Conservation (phyloP, 2,797 vertebrate genomes). For the Numenius phaeopus region DNA sequence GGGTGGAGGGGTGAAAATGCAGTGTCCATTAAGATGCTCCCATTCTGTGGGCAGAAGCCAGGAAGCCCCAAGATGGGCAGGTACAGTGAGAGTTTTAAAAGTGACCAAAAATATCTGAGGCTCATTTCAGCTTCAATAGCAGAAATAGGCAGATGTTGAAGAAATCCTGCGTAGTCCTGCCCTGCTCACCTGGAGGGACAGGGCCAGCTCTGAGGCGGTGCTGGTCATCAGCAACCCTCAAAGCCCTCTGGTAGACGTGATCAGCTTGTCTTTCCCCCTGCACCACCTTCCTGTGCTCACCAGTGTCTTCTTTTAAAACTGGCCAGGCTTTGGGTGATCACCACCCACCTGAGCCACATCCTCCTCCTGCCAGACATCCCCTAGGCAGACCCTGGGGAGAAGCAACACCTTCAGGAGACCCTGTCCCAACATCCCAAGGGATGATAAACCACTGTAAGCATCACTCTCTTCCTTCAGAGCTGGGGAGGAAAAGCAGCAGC, state of each 20-base stretch:
- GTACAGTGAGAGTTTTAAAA: not conserved
- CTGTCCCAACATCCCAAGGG: not conserved
- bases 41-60: not conserved
- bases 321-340: not conserved
- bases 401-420: not conserved
- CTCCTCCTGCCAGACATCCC: not conserved
- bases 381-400: not conserved
- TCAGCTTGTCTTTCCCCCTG: not conserved
- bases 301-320: not conserved
- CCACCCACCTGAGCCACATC: not conserved
- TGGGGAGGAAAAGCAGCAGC: not conserved
- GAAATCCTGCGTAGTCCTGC: not conserved
- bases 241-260: not conserved
- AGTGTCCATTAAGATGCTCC: not conserved
- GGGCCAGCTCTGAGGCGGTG: not conserved
- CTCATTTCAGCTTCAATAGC: not conserved
- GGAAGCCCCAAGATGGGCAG: not conserved
- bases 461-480: not conserved
- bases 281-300: not conserved
- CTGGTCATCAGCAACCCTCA: not conserved
- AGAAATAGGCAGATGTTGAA: not conserved
- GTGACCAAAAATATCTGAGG: not conserved
- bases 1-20: not conserved
- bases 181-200: not conserved
- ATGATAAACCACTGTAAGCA: not conserved